phyloP scores from a whole-genome alignment of 2,888 invertebrate species.

The Eupithecia abbreviata region DNA sequence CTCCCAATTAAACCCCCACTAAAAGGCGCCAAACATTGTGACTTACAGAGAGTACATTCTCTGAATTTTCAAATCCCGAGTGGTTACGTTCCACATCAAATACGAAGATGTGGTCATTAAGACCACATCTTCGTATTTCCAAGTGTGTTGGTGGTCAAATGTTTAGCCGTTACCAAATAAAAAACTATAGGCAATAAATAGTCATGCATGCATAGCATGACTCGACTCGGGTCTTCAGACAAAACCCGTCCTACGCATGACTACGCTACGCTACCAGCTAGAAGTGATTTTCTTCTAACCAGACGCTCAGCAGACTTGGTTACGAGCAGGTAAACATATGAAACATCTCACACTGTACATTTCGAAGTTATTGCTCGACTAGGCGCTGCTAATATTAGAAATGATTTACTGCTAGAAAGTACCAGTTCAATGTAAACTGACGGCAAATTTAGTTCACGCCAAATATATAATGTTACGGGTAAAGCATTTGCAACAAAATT shows the following conservation, averaged over 20 bases:
- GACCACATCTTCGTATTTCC: too few relatives aligned
- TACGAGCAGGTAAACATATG: conserved; percentile 15
- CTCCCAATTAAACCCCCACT: background rate
- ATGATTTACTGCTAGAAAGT: conserved; percentile 34
- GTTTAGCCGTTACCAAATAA: too few relatives aligned
- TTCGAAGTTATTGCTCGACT: conserved; percentile 22
- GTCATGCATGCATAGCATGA: background rate
- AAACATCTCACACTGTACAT: conserved; percentile 7
- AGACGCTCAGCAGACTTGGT: conserved; percentile 10
- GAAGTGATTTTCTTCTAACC: background rate
- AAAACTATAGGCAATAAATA: background rate
- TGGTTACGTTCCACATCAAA: too few relatives aligned
- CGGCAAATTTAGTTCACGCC: conserved; percentile 49
- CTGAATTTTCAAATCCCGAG: too few relatives aligned
- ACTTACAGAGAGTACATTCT: background rate
- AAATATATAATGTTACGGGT: conserved; percentile 45
- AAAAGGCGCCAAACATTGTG: background rate
- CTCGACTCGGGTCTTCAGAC: background rate
- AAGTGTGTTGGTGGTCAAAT: too few relatives aligned
- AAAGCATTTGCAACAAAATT: conserved; percentile 33
- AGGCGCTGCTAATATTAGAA: conserved; percentile 26
- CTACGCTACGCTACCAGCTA: background rate
- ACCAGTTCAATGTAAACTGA: conserved; percentile 38
- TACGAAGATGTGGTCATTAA: too few relatives aligned
- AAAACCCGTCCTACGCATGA: background rate